A percentile compares a stretch with the other conserved stretches of the same genome.
These are phyloP conservation scores for Epizoanthus fatuus DNA, from an alignment of 92 coral and sea anemone species.

Conservation along the genomic window DNA sequence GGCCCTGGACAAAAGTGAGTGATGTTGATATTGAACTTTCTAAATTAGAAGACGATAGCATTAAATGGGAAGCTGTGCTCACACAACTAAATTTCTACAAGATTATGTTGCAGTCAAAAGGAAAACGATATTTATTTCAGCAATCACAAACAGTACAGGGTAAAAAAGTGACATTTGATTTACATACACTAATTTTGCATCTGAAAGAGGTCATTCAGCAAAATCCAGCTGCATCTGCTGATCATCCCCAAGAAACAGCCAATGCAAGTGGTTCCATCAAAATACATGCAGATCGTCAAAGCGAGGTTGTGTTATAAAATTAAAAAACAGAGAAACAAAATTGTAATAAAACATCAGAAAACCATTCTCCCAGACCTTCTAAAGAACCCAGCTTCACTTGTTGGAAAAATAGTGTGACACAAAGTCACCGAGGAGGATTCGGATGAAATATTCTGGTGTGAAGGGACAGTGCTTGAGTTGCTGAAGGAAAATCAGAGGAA, in stretches of 20 bases:
- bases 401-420: background rate
- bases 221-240: background rate
- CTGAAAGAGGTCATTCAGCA: background rate
- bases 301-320: background rate
- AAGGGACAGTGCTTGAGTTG: conserved; percentile 11
- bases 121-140: background rate
- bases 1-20: no score
- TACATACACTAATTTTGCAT: conserved; percentile 1
- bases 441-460: conserved; percentile 19
- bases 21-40: no score
- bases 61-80: no score
- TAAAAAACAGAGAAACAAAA: conserved; percentile 11
- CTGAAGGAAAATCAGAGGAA: background rate
- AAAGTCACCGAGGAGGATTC: conserved; percentile 7
- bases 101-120: no score
- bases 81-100: no score
- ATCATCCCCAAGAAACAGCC: background rate
- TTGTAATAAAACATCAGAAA: conserved; percentile 1
- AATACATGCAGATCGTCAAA: background rate
- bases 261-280: background rate
- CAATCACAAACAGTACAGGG: background rate
- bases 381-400: background rate
- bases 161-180: background rate
- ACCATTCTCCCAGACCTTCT: background rate
- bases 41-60: no score